phyloP scores from a whole-genome alignment of 2,113 vertebrate genomes.

The Zosterops borbonicus region DNA sequence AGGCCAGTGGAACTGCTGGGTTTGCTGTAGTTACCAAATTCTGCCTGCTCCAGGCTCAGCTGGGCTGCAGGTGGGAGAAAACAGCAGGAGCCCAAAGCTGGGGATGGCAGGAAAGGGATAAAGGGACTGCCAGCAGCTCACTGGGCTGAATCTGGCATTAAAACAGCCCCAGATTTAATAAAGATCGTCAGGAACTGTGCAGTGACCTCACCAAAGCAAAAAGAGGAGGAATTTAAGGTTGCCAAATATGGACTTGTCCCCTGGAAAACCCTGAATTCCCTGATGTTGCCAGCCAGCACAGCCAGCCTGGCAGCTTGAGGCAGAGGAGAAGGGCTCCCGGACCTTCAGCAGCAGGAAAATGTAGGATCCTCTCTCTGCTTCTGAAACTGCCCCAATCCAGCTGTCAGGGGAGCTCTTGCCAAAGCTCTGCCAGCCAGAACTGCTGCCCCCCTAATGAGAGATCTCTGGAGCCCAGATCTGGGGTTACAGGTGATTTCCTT shows the following conservation, averaged over 20 bases:
- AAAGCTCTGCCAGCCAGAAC: not conserved
- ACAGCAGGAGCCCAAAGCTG: not conserved
- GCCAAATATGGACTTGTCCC: not conserved
- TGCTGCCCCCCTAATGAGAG: not conserved
- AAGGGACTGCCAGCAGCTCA: not conserved
- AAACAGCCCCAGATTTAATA: not conserved
- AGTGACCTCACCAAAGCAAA: not conserved
- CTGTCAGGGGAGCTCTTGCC: not conserved
- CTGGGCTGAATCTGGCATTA: not conserved
- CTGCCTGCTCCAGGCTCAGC: rapidly evolving
- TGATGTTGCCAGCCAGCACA: not conserved
- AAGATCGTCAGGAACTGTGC: not conserved
- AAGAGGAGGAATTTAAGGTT: not conserved
- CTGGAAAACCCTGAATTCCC: not conserved
- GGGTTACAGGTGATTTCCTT: not conserved
- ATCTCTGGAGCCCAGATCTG: rapidly evolving
- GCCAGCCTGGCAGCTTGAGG: not conserved
- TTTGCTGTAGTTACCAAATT: not conserved
- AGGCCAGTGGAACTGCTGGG: not conserved
- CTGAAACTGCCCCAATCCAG: not conserved
- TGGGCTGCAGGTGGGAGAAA: not conserved
- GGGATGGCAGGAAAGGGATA: not conserved
- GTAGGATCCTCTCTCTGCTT: rapidly evolving
- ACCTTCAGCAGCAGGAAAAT: not conserved
- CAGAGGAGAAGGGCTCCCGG: rapidly evolving